Evolutionary conservation across 2,888 invertebrate genomes (phyloP), one percentile per base, ranked within the genome.

Genomic region (Caenorhabditis sp.): DNA sequence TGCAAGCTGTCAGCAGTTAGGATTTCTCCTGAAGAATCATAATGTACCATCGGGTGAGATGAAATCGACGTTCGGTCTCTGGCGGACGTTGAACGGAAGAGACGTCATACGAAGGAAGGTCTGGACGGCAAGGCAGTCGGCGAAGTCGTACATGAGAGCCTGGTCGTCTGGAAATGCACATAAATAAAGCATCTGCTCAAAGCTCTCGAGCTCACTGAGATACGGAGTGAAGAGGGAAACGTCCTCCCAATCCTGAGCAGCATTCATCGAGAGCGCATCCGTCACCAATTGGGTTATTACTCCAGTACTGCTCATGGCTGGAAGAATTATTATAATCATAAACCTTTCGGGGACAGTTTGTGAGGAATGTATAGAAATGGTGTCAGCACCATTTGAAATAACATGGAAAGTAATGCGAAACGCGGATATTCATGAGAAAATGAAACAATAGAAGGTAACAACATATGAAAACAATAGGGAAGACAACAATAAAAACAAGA

Each of bases 71-170:
- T 99, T 99, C 86, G 93, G 93, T 79, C 94, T 92, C 85, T 93
- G 93, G 82, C 94, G 94, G 5, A 95, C 93, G 85, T 92, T 92
- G 89, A 93, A 96, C 0, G 93, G 93, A 0, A 98, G 91, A 63
- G 93, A 93, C 89, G 95, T 95, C 94, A 98, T 96, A 91, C 94
- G 94, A 22, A 99, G 91, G 89, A 94, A 96, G 0, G 96, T 94
- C 89, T 96, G 95, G 0, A 95, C 95, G 2, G 95, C 94, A 17
- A 97, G 91, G 86, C 95, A 95, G 89, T 95, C 95, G 11, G 97
- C 96, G 90, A 94, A 95, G 89, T 98, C 97, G 2, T 95, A 94
- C 52, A 98, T 90, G 30, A 97, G 91, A 78, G 96, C 95, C 91
- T 98, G 98, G 87, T 95, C 95, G 30, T 94, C 94, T 91, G 85